Base-by-base conservation (phyloP, 2,113 vertebrate genomes). In the Brachyistius frenatus region DNA sequence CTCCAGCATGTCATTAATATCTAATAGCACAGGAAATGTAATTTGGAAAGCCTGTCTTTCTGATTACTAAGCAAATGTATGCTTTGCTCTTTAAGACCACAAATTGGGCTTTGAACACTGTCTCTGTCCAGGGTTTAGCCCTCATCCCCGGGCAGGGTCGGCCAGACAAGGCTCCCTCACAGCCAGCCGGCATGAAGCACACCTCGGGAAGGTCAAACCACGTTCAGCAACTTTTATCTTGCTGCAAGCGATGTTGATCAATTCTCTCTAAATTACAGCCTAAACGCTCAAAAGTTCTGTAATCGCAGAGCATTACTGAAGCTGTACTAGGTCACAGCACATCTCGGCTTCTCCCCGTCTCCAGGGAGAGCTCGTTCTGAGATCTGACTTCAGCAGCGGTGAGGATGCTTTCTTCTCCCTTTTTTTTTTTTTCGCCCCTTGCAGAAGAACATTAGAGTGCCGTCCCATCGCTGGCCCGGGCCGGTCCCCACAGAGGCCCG, bases 1-100 rank as follows among this genome's bases (percentile, higher is more conserved):
- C 92, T 90, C 52, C 81, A 36, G 92, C 93, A 94, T 93, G 89
- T 94, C 94, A 94, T 94, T 94, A 94, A 94, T 93, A 92, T 92
- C 92, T 94, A 93, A 94, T 88, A 88, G 89, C 76, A 66, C 62
- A 54, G 83, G 86, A 91, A 92, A 90, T 93, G 92, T 93, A 90
- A 93, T 94, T 93, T 93, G 80, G 83, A 80, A 86, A 87, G 87
- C 84, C 76, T 47, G 68, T 76, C 84, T 88, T 91, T 91, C 80
- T 93, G 89, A 93, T 94, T 91, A 89, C 80, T 78, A 89, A 89
- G 89, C 90, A 92, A 91, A 92, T 91, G 87, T 90, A 87, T 92
- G 89, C 86, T 84, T 85, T 91, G 80, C 79, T 89, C 83, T 93
- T 89, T 92, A 91, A 91, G 83, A 89, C 83, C 80, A 70, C 87